A percentile compares a stretch with the other conserved stretches of the same genome.
These are phyloP conservation scores for Pogoniulus pusillus DNA, from an alignment of 2,797 vertebrate species.

Conservation along the genomic window DNA sequence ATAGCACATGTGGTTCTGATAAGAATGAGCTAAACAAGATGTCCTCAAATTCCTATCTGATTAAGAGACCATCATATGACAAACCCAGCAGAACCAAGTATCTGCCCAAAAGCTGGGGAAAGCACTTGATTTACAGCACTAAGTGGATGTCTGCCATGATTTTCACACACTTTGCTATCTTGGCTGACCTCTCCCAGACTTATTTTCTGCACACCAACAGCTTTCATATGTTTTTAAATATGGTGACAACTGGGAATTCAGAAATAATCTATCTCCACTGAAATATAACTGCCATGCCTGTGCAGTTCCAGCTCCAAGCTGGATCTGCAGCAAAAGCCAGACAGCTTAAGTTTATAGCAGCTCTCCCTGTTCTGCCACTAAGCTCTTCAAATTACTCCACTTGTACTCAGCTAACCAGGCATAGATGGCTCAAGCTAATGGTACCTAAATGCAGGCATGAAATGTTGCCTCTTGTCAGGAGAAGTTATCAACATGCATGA, in stretches of 20 bases:
- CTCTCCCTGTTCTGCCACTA: neutral
- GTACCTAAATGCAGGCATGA: neutral
- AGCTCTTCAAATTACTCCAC: neutral
- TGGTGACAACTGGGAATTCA: conserved; percentile 51
- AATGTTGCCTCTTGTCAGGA: neutral
- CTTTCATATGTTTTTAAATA: conserved; percentile 62
- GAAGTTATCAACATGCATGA: neutral
- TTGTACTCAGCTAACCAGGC: neutral
- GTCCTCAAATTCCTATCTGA: conserved; percentile 47
- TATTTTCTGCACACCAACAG: conserved; percentile 46
- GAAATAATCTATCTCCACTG: conserved; percentile 55
- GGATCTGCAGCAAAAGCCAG: conserved; percentile 19
- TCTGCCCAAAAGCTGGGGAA: conserved; percentile 6
- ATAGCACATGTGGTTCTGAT: conserved; percentile 58
- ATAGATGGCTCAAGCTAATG: neutral
- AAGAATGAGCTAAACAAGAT: neutral
- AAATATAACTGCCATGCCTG: conserved; percentile 51
- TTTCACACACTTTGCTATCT: conserved; percentile 47
- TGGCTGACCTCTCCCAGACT: conserved; percentile 52
- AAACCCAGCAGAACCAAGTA: conserved; percentile 45
- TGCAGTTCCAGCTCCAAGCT: neutral
- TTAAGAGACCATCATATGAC: conserved; percentile 39
- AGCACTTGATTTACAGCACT: conserved; percentile 53
- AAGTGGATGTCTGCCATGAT: conserved; percentile 34
- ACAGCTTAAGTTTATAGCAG: conserved; percentile 4